Evolutionary conservation across 2,113 vertebrate genomes (phyloP).

Genomic region (Pampusana beccarii): DNA sequence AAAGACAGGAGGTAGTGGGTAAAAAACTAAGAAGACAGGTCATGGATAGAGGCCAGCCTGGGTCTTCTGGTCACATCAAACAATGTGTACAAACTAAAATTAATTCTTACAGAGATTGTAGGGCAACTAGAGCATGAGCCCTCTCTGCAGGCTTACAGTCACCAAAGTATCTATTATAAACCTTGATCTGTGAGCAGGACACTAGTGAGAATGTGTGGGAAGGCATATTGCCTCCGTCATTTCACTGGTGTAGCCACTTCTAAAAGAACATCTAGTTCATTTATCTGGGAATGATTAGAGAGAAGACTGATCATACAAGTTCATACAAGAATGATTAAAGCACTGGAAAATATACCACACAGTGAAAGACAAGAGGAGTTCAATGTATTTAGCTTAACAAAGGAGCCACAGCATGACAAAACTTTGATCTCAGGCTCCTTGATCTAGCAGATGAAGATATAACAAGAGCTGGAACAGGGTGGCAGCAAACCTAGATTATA

Average conservation of each 20-base stretch:
- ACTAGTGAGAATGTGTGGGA: background rate
- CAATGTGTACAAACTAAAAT: background rate
- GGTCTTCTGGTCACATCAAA: background rate
- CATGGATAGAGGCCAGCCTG: background rate
- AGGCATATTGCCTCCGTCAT: background rate
- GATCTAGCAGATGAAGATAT: constrained; percentile 29
- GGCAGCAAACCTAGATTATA: constrained; percentile 12
- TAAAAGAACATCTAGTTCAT: background rate
- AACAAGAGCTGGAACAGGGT: constrained; percentile 9
- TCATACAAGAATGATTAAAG: constrained; percentile 64
- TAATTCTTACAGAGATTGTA: background rate
- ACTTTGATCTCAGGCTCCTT: constrained; percentile 59
- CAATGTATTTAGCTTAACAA: constrained; percentile 54
- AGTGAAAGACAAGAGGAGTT: constrained; percentile 40
- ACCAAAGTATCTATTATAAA: background rate
- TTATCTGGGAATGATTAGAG: constrained; percentile 55
- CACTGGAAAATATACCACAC: constrained; percentile 27
- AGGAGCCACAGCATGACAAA: constrained; percentile 53
- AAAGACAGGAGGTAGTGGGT: background rate
- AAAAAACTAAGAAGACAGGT: background rate
- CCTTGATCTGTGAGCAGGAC: background rate
- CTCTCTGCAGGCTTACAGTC: background rate
- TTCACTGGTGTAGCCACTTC: constrained; percentile 19
- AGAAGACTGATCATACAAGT: constrained; percentile 34
- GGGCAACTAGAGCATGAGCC: background rate